Evolutionary conservation across 2,888 invertebrate genomes (phyloP).

Genomic region (Cremastinae sp.): DNA sequence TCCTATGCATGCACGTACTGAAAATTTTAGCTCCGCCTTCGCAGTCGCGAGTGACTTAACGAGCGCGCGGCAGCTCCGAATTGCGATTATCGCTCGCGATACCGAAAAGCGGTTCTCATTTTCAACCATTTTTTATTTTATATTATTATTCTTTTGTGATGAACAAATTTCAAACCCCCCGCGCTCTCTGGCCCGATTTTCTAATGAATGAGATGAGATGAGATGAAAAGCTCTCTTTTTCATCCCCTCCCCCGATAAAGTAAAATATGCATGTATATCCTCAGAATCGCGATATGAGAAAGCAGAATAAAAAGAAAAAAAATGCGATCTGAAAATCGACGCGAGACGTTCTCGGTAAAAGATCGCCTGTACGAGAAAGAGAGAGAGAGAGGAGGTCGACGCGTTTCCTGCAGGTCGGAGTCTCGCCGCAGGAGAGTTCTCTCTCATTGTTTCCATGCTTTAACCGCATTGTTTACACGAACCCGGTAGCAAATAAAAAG

Average conservation of each 20-base stretch:
- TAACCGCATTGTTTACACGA: constrained; percentile 58
- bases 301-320: too few species aligned
- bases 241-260: too few species aligned
- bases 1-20: neutral
- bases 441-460: constrained; percentile 61
- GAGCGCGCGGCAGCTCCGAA: constrained; percentile 51
- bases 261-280: too few species aligned
- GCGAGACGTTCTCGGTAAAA: too few species aligned
- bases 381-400: constrained; percentile 12
- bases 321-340: too few species aligned
- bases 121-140: too few species aligned
- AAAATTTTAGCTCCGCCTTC: constrained; percentile 74
- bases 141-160: too few species aligned
- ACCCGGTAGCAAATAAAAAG: constrained; percentile 49
- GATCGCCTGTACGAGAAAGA: constrained; percentile 41
- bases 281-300: too few species aligned
- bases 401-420: constrained; percentile 20
- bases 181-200: too few species aligned
- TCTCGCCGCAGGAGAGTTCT: constrained; percentile 55
- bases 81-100: constrained; percentile 42
- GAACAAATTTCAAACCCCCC: too few species aligned
- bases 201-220: too few species aligned
- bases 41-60: constrained; percentile 63
- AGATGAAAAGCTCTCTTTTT: too few species aligned
- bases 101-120: constrained; percentile 51